These are phyloP conservation scores for Epinephelus cyanopodus DNA, from an alignment of 2,113 vertebrate species.

Conservation along the genomic window DNA sequence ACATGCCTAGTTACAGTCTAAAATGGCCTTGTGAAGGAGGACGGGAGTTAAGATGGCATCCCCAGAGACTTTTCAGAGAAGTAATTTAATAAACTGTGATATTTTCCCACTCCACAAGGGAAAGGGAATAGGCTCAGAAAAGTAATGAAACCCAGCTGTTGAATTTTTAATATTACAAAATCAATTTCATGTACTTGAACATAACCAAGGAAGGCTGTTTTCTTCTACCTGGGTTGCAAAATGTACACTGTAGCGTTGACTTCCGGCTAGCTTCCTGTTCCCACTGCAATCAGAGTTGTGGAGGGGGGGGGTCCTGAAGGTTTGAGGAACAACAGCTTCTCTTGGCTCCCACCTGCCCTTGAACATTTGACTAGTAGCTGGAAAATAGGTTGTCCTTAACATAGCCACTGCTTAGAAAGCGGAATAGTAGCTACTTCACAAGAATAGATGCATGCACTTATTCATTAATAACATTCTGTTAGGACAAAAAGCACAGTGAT, in stretches of 20 bases:
- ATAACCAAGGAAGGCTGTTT: slow-evolving; percentile 60
- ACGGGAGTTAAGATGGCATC: slow-evolving; percentile 80
- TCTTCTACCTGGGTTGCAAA: slow-evolving; percentile 58
- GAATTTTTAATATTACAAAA: slow-evolving; percentile 84
- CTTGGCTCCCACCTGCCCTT: slow-evolving; percentile 12
- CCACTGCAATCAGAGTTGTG: slow-evolving; percentile 21
- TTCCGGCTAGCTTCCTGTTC: slow-evolving; percentile 24
- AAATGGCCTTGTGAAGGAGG: slow-evolving; percentile 78
- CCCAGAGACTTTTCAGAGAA: slow-evolving; percentile 79
- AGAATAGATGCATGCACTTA: neutral
- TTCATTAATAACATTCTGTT: slow-evolving; percentile 20
- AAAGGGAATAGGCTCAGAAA: slow-evolving; percentile 75
- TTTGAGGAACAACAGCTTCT: slow-evolving; percentile 49
- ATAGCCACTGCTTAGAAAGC: neutral
- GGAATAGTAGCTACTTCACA: too few relatives aligned
- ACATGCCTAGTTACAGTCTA: slow-evolving; percentile 80
- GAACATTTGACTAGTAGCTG: slow-evolving; percentile 35
- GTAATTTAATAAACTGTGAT: slow-evolving; percentile 86
- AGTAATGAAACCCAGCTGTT: slow-evolving; percentile 82
- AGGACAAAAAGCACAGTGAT: neutral
- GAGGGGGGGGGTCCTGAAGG: slow-evolving; percentile 30
- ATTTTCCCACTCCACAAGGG: slow-evolving; percentile 77
- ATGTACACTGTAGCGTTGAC: slow-evolving; percentile 44
- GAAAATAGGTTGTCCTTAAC: slow-evolving; percentile 25
- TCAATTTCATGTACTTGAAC: slow-evolving; percentile 81